A percentile compares a stretch with the other conserved stretches of the same genome.
Conservation (phyloP, 1,140 invertebrate genomes). For the Macrobrachium nipponense region DNA sequence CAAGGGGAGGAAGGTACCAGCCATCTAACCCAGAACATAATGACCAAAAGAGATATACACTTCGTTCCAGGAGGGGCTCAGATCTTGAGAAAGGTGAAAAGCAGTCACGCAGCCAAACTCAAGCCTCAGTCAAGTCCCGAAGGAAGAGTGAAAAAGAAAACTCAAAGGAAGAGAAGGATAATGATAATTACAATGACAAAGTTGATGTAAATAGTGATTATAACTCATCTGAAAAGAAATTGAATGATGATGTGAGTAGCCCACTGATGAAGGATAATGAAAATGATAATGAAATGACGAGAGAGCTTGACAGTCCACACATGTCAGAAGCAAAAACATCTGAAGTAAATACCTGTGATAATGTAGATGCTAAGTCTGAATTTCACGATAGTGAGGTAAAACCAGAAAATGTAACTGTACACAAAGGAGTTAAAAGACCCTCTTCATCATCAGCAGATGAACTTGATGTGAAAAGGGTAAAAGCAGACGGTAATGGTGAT, state of each 20-base stretch:
- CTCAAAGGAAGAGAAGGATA: not conserved
- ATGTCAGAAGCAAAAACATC: no score
- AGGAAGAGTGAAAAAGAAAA: conserved; percentile 47
- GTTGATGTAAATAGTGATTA: not conserved
- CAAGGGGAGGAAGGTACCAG: conserved; percentile 21
- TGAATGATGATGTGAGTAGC: no score
- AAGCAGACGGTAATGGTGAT: not conserved
- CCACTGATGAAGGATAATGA: no score
- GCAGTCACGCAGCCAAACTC: conserved; percentile 9
- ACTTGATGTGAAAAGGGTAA: not conserved
- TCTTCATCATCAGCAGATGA: not conserved
- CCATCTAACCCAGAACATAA: conserved; percentile 37
- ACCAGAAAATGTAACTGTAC: not conserved
- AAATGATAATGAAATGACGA: no score
- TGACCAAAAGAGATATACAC: conserved; percentile 11
- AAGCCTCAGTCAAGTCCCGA: not conserved
- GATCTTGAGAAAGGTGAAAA: conserved; percentile 14
- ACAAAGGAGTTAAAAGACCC: not conserved
- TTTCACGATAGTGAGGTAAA: not conserved
- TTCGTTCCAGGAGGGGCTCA: conserved; percentile 15
- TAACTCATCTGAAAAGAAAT: not conserved
- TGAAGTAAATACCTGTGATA: no score
- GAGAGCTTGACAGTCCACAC: no score
- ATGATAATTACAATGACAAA: not conserved
- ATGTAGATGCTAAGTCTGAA: not conserved